Percentiles rank a stretch among this genome's conserved stretches.
Evolutionary conservation across 2,797 vertebrate species (phyloP).

Genomic region (Ctenopoma multispine): DNA sequence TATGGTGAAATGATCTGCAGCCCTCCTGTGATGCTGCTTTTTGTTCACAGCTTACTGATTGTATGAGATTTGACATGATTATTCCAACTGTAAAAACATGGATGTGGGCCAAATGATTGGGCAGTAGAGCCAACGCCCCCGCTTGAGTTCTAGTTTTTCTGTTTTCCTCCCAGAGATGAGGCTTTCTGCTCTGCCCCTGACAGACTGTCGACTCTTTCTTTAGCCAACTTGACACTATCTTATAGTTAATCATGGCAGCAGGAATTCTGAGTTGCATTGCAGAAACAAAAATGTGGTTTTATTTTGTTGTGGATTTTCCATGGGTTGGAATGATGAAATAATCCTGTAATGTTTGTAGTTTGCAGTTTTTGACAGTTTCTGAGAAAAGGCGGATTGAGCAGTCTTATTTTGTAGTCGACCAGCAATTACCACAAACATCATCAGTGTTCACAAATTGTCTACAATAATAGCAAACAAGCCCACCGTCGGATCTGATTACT

Average conservation of each 20-base stretch:
- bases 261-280: neutral
- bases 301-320: constrained; percentile 20
- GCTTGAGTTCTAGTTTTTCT: neutral
- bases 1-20: constrained; percentile 17
- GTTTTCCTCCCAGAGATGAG: neutral
- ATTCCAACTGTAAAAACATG: neutral
- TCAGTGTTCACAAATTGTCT: constrained; percentile 5
- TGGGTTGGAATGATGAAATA: constrained; percentile 45
- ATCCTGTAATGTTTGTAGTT: constrained; percentile 38
- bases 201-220: neutral
- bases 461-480: too few species aligned
- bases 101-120: neutral
- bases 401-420: neutral
- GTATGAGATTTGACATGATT: neutral
- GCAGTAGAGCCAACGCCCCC: neutral
- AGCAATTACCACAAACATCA: neutral
- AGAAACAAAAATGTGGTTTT: constrained; percentile 15
- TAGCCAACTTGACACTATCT: neutral
- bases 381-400: neutral
- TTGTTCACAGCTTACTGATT: constrained; percentile 17
- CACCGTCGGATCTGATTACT: too few species aligned
- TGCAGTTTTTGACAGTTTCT: neutral
- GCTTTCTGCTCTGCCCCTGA: constrained; percentile 11
- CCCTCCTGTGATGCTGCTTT: constrained; percentile 29
- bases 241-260: neutral